A percentile compares a stretch with the other conserved stretches of the same genome.
Evolutionary conservation across 2,797 vertebrate genomes (phyloP).

Genomic region (Helarctos malayanus): DNA sequence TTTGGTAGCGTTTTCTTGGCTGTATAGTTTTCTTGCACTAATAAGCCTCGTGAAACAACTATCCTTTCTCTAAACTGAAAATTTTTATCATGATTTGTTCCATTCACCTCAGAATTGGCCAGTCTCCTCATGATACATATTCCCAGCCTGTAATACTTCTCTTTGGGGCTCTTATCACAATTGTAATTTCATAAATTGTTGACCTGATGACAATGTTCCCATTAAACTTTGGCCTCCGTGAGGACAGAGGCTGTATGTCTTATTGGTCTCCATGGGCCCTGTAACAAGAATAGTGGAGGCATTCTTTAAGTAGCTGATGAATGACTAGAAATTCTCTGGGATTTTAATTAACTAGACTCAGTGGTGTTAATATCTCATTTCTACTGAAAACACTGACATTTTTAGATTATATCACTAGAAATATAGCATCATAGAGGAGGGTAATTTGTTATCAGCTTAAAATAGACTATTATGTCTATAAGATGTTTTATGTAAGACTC

Average conservation of each 20-base stretch:
- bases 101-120: neutral
- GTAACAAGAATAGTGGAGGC: neutral
- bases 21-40: neutral
- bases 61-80: neutral
- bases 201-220: neutral
- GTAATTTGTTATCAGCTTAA: neutral
- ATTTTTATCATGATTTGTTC: neutral
- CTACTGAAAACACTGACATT: neutral
- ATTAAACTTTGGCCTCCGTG: neutral
- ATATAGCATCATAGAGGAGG: neutral
- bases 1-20: neutral
- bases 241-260: neutral
- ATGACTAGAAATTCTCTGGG: neutral
- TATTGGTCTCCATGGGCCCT: neutral
- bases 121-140: neutral
- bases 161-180: neutral
- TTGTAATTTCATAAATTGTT: neutral
- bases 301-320: neutral
- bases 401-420: neutral
- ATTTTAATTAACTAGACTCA: neutral
- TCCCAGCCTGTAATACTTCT: neutral
- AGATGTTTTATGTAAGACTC: neutral
- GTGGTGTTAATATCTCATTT: neutral
- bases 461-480: neutral
- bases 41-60: neutral